Percentiles rank a stretch among this genome's conserved stretches.
phyloP scores from a whole-genome alignment of 2,797 vertebrate species.

The Naso thynnoides region DNA sequence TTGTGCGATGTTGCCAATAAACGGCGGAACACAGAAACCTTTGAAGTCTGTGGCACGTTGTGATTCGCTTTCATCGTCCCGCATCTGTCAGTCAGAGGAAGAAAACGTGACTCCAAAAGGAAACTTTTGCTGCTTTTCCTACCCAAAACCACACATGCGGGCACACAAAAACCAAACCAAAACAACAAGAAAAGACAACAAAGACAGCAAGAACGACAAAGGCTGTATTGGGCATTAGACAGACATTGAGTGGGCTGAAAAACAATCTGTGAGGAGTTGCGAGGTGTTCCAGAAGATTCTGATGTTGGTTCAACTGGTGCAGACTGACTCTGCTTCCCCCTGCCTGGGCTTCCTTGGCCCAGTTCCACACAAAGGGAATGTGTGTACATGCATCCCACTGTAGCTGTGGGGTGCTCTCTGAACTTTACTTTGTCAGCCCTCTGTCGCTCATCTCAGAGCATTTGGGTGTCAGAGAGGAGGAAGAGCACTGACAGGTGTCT shows the following conservation, averaged over 20 bases:
- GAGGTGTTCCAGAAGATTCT: slow-evolving; percentile 59
- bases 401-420: slow-evolving; percentile 62
- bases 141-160: slow-evolving; percentile 33
- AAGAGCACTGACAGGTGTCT: slow-evolving; percentile 77
- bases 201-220: slow-evolving; percentile 50
- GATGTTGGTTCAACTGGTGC: slow-evolving; percentile 50
- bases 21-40: slow-evolving; percentile 65
- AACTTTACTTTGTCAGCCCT: slow-evolving; percentile 69
- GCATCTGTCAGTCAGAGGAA: slow-evolving; percentile 73
- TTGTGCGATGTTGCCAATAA: slow-evolving; percentile 72
- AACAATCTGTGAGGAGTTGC: slow-evolving; percentile 57
- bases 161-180: slow-evolving; percentile 32
- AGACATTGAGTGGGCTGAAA: slow-evolving; percentile 57
- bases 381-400: slow-evolving; percentile 38
- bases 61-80: slow-evolving; percentile 76
- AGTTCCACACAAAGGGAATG: slow-evolving; percentile 49
- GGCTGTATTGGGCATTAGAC: slow-evolving; percentile 61
- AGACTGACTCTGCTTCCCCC: slow-evolving; percentile 41
- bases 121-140: slow-evolving; percentile 60
- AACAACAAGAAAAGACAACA: slow-evolving; percentile 59
- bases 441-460: slow-evolving; percentile 56
- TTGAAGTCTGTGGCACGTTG: slow-evolving; percentile 73
- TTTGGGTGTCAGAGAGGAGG: slow-evolving; percentile 60
- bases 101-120: slow-evolving; percentile 68
- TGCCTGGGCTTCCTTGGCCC: slow-evolving; percentile 59